Base-by-base conservation (phyloP, 2,888 invertebrate genomes). In the Drosophila heteroneura region DNA sequence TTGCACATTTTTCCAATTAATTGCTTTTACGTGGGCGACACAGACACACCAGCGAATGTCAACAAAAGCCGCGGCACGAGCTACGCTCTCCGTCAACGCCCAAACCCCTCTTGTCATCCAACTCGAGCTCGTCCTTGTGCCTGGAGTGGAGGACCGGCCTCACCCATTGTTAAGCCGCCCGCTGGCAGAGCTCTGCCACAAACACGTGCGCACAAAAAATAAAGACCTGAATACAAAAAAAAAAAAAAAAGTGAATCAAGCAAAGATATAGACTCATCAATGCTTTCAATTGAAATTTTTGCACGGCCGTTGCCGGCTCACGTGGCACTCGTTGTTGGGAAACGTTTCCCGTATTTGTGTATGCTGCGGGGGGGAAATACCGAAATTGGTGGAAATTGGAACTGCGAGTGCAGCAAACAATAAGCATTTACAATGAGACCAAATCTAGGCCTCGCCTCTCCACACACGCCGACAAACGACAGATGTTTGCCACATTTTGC, bases 1-100 rank as follows among this genome's bases (percentile, higher is more conserved):
- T 87, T 87, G 89, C 86, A 77, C 89, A 88, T 90, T 89, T 87
- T 87, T 88, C 89, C 87, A 88, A 88, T 90, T 88, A 88, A 88
- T 88, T 87, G 89, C 89, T 75, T 82, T 79, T 80, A 88, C 89
- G 89, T 88, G 89, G 74, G 73, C 69, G 54, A 67, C 66, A 63
- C 39, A 56, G 52, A 64, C 68, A 62, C 73, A 58, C 54, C 75
- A 74, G 76, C 79, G 76, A 80, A 68, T 80, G 85, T 87, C 89
- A 85, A 89, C 85, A 85, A 87, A 83, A 71, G 85, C 82, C 59
- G 62, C 69, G 62, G 66, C 68, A 76, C 79, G 74, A 67, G 59
- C n/a, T 10, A 41, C 57, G 44, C 41, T 49, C 57, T 49, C 58
- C 10, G 39, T 49, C 57, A 26, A 32, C 10, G 16, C 26, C 47